Conservation (phyloP, 2,888 invertebrate species). For the Latrodectus elegans region DNA sequence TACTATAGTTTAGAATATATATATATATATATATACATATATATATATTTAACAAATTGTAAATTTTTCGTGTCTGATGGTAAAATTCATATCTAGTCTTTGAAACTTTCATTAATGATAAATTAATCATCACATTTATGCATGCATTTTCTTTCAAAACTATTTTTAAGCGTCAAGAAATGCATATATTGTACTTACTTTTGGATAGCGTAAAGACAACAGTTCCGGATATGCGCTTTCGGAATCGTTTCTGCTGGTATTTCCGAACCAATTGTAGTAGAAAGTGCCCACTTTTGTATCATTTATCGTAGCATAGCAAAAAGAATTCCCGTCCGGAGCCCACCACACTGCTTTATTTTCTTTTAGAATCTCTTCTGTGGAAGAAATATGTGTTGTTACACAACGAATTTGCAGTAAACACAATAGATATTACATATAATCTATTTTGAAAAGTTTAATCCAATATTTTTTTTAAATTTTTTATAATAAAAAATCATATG, state of each 20-base stretch:
- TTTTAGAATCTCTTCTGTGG: constrained; percentile 77
- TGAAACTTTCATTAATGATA: no score
- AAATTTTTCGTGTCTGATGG: no score
- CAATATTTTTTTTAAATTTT: no score
- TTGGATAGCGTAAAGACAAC: constrained; percentile 69
- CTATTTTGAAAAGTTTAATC: background rate
- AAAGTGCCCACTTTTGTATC: constrained; percentile 74
- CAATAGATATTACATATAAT: background rate
- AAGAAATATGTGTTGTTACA: background rate
- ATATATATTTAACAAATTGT: no score
- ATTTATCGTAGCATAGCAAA: constrained; percentile 76
- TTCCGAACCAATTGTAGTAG: constrained; percentile 69
- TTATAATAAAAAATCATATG: no score
- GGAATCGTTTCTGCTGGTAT: constrained; percentile 35
- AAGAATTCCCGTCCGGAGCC: constrained; percentile 74
- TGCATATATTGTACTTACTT: constrained; percentile 53
- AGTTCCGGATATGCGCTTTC: constrained; percentile 64
- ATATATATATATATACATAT: no score
- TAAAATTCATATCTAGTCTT: no score
- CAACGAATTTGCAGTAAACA: background rate
- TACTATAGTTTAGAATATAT: no score
- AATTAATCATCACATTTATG: no score
- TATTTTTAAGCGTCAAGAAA: no score
- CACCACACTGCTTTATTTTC: constrained; percentile 76
- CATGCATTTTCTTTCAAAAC: no score